These are phyloP conservation scores for Lethrus apterus DNA, from an alignment of 1,140 invertebrate genomes.

Conservation along the genomic window DNA sequence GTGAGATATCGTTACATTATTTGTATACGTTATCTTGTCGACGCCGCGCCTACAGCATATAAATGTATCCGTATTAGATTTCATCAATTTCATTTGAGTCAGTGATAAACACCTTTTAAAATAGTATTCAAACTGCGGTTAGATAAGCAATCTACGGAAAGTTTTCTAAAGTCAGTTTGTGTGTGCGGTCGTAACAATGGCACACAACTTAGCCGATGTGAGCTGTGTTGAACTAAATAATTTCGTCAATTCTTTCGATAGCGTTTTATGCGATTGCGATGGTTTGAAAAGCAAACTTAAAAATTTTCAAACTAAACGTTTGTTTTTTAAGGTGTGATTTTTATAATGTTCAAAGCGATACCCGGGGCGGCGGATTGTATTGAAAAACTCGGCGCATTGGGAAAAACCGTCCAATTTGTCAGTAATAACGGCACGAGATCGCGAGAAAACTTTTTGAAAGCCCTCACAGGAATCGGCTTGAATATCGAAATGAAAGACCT, in stretches of 20 bases:
- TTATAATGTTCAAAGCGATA: background rate
- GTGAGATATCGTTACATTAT: too few species aligned
- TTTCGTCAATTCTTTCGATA: background rate
- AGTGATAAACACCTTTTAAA: too few species aligned
- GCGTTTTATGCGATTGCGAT: background rate
- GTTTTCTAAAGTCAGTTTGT: too few species aligned
- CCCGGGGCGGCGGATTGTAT: background rate
- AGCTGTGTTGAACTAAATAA: background rate
- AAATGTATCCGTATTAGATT: too few species aligned
- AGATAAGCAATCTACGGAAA: too few species aligned
- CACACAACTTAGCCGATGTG: too few species aligned
- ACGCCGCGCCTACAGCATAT: too few species aligned
- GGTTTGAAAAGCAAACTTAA: background rate
- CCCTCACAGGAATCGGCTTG: conserved; percentile 19
- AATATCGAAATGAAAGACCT: conserved; percentile 20
- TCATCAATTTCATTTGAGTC: too few species aligned
- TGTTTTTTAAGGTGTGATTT: background rate
- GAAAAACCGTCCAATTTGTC: conserved; percentile 33
- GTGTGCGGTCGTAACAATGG: too few species aligned
- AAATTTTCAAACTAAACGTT: background rate
- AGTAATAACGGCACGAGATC: conserved; percentile 30
- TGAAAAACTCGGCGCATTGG: conserved; percentile 23
- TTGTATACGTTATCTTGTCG: too few species aligned
- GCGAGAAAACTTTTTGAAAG: conserved; percentile 12
- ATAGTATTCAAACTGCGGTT: too few species aligned